These are phyloP conservation scores for Lasioglossum leucozonium DNA, from an alignment of 2,888 invertebrate species.

Conservation along the genomic window DNA sequence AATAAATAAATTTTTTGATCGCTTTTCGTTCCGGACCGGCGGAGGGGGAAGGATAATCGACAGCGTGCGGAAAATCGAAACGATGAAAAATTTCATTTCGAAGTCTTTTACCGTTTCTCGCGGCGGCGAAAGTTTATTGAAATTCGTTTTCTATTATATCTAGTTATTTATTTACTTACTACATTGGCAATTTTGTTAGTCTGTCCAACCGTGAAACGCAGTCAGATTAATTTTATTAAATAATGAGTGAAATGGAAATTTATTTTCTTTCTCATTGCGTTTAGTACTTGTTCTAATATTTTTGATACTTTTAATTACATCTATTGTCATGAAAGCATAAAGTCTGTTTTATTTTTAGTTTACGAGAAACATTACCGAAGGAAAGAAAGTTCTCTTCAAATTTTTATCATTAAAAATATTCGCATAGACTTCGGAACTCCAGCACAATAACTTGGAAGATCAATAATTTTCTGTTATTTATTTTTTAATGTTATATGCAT, in stretches of 20 bases:
- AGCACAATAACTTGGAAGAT: not conserved
- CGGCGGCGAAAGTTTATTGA: not conserved
- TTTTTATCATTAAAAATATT: not conserved
- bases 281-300: too few relatives aligned
- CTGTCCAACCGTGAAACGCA: not conserved
- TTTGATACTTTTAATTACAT: too few relatives aligned
- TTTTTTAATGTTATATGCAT: not conserved
- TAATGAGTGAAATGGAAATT: too few relatives aligned
- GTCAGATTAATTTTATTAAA: not conserved
- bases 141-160: not conserved
- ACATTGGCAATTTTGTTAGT: not conserved
- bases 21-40: conserved; percentile 18
- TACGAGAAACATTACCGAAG: not conserved
- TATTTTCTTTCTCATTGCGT: too few relatives aligned
- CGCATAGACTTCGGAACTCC: not conserved
- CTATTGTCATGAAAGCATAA: too few relatives aligned
- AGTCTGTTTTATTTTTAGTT: not conserved
- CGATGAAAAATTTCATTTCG: not conserved
- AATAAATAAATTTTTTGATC: conserved; percentile 54
- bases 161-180: too few relatives aligned
- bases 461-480: not conserved
- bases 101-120: not conserved
- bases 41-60: not conserved
- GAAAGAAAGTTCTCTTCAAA: too few relatives aligned
- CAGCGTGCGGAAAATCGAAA: not conserved